phyloP scores from a whole-genome alignment of 2,113 vertebrate genomes.

The Gambusia affinis region DNA sequence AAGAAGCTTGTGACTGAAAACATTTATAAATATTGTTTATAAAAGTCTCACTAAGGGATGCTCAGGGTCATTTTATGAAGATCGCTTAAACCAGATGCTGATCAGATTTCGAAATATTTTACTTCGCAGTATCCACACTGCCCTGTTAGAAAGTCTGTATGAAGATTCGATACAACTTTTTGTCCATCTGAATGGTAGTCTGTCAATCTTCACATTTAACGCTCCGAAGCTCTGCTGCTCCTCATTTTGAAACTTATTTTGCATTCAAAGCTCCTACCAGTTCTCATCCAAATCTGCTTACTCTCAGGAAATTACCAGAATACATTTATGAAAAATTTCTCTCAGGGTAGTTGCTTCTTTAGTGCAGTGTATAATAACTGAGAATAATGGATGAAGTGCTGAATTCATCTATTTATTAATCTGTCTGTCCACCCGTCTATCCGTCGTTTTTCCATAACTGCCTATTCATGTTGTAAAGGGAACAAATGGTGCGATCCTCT shows the following conservation, averaged over 20 bases:
- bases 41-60: too few species aligned
- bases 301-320: conserved; percentile 12
- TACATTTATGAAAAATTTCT: conserved; percentile 3
- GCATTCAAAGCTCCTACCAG: conserved; percentile 26
- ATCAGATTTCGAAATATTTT: background rate
- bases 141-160: background rate
- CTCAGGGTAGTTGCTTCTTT: background rate
- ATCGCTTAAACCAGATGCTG: background rate
- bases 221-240: background rate
- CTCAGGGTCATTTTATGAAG: background rate
- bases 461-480: background rate
- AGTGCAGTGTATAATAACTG: background rate
- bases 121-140: background rate
- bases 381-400: background rate
- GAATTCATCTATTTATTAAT: background rate
- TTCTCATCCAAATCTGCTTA: conserved; percentile 21
- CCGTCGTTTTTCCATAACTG: background rate
- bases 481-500: too few species aligned
- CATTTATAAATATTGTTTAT: too few species aligned
- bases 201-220: background rate
- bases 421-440: background rate
- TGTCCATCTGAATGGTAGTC: background rate
- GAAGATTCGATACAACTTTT: background rate
- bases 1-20: too few species aligned
- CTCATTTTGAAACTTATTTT: conserved; percentile 33